Conservation (phyloP, 2,888 invertebrate genomes). For the Pristionchus arcanus region DNA sequence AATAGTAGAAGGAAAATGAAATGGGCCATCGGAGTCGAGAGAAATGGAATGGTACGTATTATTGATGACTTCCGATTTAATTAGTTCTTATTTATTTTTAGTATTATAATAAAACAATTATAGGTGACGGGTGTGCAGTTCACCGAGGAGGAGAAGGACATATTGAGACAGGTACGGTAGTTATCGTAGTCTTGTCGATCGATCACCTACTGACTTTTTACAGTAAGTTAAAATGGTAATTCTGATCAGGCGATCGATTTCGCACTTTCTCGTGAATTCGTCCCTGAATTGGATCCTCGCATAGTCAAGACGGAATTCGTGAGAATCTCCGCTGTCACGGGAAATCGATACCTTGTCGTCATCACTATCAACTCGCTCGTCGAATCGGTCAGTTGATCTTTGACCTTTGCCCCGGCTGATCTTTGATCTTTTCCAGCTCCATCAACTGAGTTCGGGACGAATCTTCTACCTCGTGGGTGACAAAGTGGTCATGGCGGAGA, state of each 20-base stretch:
- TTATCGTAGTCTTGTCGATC: neutral
- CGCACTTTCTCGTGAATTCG: slow-evolving; percentile 49
- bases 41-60: slow-evolving; percentile 39
- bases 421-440: slow-evolving; percentile 22
- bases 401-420: neutral
- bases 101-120: neutral
- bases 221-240: neutral
- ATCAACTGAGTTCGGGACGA: slow-evolving; percentile 49
- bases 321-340: slow-evolving; percentile 26
- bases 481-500: slow-evolving; percentile 43
- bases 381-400: slow-evolving; percentile 25
- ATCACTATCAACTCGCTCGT: slow-evolving; percentile 17
- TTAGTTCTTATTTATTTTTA: neutral
- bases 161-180: slow-evolving; percentile 39
- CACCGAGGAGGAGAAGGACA: slow-evolving; percentile 43
- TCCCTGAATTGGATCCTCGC: slow-evolving; percentile 38
- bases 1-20: slow-evolving; percentile 54
- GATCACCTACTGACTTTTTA: neutral
- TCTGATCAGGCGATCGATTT: slow-evolving; percentile 39
- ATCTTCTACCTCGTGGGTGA: slow-evolving; percentile 54
- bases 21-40: slow-evolving; percentile 54
- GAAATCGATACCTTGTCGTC: slow-evolving; percentile 9
- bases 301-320: slow-evolving; percentile 11
- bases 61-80: too few species aligned
- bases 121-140: slow-evolving; percentile 40